Conservation (phyloP, 2,888 invertebrate genomes). For the Gisinianus flammeolus region DNA sequence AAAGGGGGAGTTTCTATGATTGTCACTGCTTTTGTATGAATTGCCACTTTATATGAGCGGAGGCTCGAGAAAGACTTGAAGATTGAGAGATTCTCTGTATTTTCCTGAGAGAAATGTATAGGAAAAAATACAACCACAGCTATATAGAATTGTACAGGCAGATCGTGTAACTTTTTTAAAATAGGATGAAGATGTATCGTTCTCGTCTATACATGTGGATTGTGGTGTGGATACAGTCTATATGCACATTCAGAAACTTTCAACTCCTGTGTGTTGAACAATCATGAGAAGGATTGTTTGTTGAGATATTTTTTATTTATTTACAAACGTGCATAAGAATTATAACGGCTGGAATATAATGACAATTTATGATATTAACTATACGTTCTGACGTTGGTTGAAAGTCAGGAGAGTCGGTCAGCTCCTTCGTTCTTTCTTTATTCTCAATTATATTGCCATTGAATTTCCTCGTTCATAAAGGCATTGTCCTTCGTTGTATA, state of each 20-base stretch:
- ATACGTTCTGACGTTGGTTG: neutral
- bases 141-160: too few relatives aligned
- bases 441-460: neutral
- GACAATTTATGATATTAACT: neutral
- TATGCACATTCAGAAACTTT: neutral
- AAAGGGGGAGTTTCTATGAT: neutral
- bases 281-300: neutral
- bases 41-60: neutral
- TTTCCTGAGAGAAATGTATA: too few relatives aligned
- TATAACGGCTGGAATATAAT: neutral
- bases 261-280: neutral
- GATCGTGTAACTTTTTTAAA: neutral
- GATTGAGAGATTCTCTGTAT: too few relatives aligned
- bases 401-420: constrained; percentile 16
- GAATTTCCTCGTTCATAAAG: neutral
- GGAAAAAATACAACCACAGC: too few relatives aligned
- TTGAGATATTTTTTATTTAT: neutral
- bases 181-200: too few relatives aligned
- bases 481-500: too few relatives aligned
- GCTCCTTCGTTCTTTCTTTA: neutral
- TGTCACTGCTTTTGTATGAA: constrained; percentile 4
- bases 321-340: neutral
- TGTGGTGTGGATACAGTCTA: too few relatives aligned
- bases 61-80: too few relatives aligned
- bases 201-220: too few relatives aligned